Evolutionary conservation across 1,140 invertebrate genomes (phyloP), one percentile per base, ranked within the genome.

Genomic region (Hylaeus anthracinus): DNA sequence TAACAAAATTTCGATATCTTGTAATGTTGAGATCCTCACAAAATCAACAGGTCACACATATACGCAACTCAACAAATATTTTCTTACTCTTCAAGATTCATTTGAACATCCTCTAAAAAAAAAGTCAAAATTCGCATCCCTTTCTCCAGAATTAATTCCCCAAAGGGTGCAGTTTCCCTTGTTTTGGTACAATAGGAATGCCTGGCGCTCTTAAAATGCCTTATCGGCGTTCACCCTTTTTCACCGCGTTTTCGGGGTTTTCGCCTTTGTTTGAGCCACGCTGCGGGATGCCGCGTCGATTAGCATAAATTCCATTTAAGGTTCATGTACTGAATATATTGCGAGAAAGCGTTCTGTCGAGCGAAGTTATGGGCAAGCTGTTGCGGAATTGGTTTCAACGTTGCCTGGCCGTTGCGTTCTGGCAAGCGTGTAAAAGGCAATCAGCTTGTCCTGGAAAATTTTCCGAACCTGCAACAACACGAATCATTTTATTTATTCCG

Each of bases 221-320:
- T 26, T 6, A 51, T n/a, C 41, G 26, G 14, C 12, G n/a, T 41
- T 82, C 41, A 37, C 51, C 60, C 60, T 77, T 82, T 82, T 67
- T 69, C 67, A 58, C 48, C 45, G 39, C 10, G 41, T 56, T 82
- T 78, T 79, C 75, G 66, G 43, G 2, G 43, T 37, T 45, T 26
- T 45, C 39, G 61, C 15, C 45, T 73, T 65, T 73, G 51, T 73
- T 73, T 48, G 61, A 48, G 5, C 12, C 58, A 48, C 10, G 8
- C 65, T 26, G 48, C 10, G 61, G 15, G 53, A 10, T 6, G 43
- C 15, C 15, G 5, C 69, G 71, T 41, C 82, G 84, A 88, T 88
- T 88, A 88, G 85, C 86, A 86, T 88, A 88, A 88, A 86, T 82
- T 82, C 76, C 79, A 82, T 81, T 85, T 83, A 73, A 88, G 81